Evolutionary conservation across 2,888 invertebrate species (phyloP).

Genomic region (Machimus rusticus): DNA sequence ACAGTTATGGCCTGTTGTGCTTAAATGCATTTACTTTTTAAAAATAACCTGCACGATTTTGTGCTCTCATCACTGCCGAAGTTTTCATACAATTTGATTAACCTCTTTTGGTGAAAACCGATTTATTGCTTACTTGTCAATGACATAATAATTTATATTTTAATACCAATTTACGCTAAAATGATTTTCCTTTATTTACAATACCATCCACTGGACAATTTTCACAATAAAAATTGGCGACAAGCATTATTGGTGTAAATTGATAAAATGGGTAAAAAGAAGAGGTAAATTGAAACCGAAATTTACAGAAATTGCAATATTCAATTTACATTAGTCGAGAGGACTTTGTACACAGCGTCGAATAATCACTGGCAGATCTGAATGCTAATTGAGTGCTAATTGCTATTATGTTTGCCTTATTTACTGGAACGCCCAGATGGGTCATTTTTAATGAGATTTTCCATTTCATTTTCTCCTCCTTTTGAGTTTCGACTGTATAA

Average conservation of each 20-base stretch:
- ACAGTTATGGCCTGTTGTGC: background rate
- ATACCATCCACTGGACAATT: background rate
- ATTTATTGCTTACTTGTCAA: background rate
- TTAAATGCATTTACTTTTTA: background rate
- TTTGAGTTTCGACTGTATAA: background rate
- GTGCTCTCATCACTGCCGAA: background rate
- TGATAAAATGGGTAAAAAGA: background rate
- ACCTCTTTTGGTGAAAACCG: background rate
- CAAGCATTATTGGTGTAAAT: background rate
- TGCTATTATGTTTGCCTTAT: constrained; percentile 9
- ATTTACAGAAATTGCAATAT: background rate
- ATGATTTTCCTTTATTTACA: background rate
- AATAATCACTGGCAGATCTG: background rate
- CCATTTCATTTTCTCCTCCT: background rate
- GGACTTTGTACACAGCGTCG: background rate
- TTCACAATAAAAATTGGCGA: background rate
- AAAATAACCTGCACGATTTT: background rate
- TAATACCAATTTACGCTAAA: background rate
- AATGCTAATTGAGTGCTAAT: constrained; percentile 1
- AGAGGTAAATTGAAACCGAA: background rate
- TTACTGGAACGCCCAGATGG: background rate
- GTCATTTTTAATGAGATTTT: background rate
- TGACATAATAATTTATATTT: background rate
- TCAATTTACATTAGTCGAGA: background rate
- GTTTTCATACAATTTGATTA: background rate